phyloP scores from a whole-genome alignment of 2,797 vertebrate species.

The Danio tinwini region DNA sequence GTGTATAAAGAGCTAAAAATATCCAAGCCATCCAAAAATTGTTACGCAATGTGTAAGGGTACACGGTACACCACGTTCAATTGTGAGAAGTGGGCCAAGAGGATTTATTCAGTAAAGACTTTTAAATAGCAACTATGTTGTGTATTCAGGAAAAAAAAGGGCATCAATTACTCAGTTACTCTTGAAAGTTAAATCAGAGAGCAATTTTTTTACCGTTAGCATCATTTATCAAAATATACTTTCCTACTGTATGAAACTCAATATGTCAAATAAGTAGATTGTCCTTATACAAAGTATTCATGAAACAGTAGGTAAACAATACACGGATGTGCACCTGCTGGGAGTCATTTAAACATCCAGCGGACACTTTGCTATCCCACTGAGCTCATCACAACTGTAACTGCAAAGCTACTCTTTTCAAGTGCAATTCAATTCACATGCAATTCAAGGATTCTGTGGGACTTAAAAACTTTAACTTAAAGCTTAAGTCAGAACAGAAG shows the following conservation, averaged over 20 bases:
- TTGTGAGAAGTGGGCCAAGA: slow-evolving; percentile 41
- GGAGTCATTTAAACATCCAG: not conserved
- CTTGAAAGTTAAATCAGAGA: not conserved
- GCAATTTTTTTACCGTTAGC: not conserved
- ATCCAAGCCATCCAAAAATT: slow-evolving; percentile 2
- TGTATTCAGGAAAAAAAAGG: not conserved
- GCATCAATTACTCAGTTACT: not conserved
- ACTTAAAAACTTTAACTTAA: no score
- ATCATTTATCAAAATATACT: not conserved
- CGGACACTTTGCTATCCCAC: not conserved
- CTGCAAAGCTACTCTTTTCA: slow-evolving; percentile 5
- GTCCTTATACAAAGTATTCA: not conserved
- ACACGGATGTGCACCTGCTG: slow-evolving; percentile 24
- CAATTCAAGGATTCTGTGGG: no score
- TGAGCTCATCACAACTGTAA: not conserved
- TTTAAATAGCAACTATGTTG: not conserved
- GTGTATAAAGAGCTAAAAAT: not conserved
- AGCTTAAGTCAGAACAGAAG: no score
- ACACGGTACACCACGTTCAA: slow-evolving; percentile 42
- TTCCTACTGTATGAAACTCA: no score
- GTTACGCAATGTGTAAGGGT: slow-evolving; percentile 54
- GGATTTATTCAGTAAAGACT: not conserved
- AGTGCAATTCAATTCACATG: not conserved
- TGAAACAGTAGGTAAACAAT: not conserved
- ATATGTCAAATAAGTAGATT: not conserved